Conservation (phyloP, 2,113 vertebrate species). For the Todiramphus chloris region DNA sequence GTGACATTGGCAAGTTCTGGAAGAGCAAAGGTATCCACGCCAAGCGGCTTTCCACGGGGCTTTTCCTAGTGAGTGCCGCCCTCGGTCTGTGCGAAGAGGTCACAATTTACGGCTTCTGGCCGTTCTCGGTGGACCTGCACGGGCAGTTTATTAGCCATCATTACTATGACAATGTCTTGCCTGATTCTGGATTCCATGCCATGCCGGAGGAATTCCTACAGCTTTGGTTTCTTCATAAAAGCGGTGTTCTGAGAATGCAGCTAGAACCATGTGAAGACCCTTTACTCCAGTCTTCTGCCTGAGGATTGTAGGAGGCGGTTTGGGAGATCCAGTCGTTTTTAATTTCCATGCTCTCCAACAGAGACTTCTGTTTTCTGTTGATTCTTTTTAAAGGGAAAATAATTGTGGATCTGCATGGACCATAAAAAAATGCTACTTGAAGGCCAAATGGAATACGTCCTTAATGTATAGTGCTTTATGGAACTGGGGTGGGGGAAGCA, state of each 20-base stretch:
- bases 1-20: conserved; percentile 91
- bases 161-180: conserved; percentile 95
- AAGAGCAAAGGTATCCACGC: conserved; percentile 88
- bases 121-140: conserved; percentile 84
- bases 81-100: conserved; percentile 94
- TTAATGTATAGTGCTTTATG: conserved; percentile 6
- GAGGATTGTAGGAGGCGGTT: background rate
- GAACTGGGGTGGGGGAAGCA: background rate
- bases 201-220: conserved; percentile 98
- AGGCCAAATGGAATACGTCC: conserved; percentile 11
- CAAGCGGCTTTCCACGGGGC: conserved; percentile 91
- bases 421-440: background rate
- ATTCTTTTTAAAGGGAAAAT: conserved; percentile 12
- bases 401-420: conserved; percentile 37
- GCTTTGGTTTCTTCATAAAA: conserved; percentile 95
- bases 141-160: conserved; percentile 91
- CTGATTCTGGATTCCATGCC: conserved; percentile 89
- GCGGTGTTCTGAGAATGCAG: conserved; percentile 84
- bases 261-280: conserved; percentile 78
- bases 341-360: conserved; percentile 23
- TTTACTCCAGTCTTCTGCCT: conserved; percentile 25
- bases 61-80: conserved; percentile 92
- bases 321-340: conserved; percentile 14
- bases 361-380: conserved; percentile 15
- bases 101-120: conserved; percentile 95